Evolutionary conservation across 1,140 invertebrate species (phyloP).

Genomic region (Drosophila tristis): DNA sequence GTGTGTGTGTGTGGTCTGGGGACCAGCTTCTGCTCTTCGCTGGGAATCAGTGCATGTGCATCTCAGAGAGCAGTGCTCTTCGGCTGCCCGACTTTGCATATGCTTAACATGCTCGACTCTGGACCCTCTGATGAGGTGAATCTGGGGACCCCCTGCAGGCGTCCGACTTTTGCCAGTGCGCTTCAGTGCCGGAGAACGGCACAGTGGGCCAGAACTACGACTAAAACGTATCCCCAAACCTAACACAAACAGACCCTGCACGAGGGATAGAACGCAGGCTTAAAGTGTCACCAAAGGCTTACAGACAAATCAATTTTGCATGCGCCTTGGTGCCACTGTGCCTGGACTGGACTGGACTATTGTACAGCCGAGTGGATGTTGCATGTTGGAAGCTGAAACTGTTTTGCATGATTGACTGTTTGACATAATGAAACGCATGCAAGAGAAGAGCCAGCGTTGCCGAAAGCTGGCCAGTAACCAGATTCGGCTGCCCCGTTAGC

Average conservation of each 20-base stretch:
- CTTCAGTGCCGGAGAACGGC: neutral
- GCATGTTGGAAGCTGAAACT: conserved; percentile 66
- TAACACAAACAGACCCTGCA: neutral
- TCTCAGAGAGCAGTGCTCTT: conserved; percentile 69
- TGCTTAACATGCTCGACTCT: conserved; percentile 64
- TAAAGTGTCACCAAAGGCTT: neutral
- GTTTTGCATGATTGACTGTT: conserved; percentile 81
- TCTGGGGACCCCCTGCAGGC: conserved; percentile 7
- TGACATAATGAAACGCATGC: conserved; percentile 81
- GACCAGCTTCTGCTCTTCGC: conserved; percentile 13
- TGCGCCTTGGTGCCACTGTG: conserved; percentile 35
- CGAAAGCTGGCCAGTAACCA: conserved; percentile 70
- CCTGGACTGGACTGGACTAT: conserved; percentile 40
- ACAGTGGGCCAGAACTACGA: conserved; percentile 13
- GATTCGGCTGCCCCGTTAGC: conserved; percentile 49
- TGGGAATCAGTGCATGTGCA: conserved; percentile 69
- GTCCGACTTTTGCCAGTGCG: neutral
- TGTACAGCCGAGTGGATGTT: conserved; percentile 56
- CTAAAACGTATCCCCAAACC: neutral
- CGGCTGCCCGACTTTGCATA: conserved; percentile 68
- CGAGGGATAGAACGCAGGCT: neutral
- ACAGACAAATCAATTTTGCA: neutral
- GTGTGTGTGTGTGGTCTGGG: conserved; percentile 44
- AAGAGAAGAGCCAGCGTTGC: conserved; percentile 42
- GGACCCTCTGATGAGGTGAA: conserved; percentile 41